Evolutionary conservation across 1,140 invertebrate species (phyloP).

Genomic region (Diprion similis): DNA sequence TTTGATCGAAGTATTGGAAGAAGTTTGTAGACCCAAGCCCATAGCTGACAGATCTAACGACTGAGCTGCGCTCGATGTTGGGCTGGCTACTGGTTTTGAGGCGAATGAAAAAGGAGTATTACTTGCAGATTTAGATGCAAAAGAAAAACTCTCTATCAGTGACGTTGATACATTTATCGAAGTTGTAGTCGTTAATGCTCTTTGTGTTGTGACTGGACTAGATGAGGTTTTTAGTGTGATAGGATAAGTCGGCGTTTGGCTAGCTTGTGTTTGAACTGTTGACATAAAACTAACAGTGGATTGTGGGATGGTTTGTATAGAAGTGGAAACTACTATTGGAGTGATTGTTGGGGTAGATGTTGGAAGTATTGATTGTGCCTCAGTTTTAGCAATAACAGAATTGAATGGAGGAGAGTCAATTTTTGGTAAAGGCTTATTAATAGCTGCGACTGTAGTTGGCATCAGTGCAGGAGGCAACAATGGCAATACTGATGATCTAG

Average conservation of each 20-base stretch:
- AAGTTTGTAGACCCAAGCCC: neutral
- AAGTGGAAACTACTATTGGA: neutral
- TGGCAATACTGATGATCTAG: too few species aligned
- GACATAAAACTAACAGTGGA: neutral
- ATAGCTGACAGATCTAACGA: conserved; percentile 8
- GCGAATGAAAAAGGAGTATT: conserved; percentile 18
- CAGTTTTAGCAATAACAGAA: conserved; percentile 1
- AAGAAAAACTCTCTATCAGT: conserved; percentile 31
- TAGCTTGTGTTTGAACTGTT: neutral
- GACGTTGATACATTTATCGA: neutral
- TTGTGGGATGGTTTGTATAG: neutral
- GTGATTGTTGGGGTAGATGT: neutral
- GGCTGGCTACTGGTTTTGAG: conserved; percentile 6
- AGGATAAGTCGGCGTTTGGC: neutral
- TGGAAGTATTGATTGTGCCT: neutral
- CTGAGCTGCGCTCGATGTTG: neutral
- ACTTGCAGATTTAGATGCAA: conserved; percentile 31
- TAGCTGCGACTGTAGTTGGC: too few species aligned
- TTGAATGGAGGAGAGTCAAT: neutral
- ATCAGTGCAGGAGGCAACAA: too few species aligned
- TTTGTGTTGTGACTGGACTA: neutral
- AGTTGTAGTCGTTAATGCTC: neutral
- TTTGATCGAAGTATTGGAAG: neutral
- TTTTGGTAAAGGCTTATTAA: too few species aligned
- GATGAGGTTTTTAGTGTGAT: neutral